Percentiles rank a stretch among this genome's conserved stretches.
These are phyloP conservation scores for Ctenopoma multispine DNA, from an alignment of 2,797 vertebrate species.

Conservation along the genomic window DNA sequence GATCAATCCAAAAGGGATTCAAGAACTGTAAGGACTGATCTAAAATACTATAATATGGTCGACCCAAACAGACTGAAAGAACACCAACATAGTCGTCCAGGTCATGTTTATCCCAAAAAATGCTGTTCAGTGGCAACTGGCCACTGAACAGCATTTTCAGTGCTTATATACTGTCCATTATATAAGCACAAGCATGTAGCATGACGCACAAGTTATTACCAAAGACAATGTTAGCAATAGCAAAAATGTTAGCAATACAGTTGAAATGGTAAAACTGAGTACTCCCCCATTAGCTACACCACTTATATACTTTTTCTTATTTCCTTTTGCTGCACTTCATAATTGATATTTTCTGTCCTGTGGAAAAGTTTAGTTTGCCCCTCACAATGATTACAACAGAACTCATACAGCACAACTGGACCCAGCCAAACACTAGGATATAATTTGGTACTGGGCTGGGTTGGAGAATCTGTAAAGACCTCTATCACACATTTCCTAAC, in stretches of 20 bases:
- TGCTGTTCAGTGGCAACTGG: too few relatives aligned
- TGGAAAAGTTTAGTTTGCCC: neutral
- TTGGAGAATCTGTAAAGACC: neutral
- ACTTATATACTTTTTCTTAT: neutral
- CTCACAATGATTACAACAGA: neutral
- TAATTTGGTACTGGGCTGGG: neutral
- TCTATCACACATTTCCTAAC: conserved; percentile 10
- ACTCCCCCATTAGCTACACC: neutral
- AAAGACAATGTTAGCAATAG: neutral
- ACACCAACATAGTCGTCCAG: too few relatives aligned
- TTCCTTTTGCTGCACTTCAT: neutral
- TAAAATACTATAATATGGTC: neutral
- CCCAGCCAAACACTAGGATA: neutral
- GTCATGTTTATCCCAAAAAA: too few relatives aligned
- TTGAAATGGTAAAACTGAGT: neutral
- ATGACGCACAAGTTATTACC: neutral
- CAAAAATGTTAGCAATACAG: neutral
- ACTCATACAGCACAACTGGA: neutral
- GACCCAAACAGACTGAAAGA: neutral
- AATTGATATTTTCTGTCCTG: neutral
- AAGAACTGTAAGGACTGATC: neutral
- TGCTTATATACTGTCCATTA: too few relatives aligned
- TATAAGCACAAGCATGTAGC: too few relatives aligned
- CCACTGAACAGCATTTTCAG: too few relatives aligned
- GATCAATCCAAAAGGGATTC: neutral